Evolutionary conservation across 92 coral and sea anemone genomes (phyloP).

Genomic region (Montipora capitata): DNA sequence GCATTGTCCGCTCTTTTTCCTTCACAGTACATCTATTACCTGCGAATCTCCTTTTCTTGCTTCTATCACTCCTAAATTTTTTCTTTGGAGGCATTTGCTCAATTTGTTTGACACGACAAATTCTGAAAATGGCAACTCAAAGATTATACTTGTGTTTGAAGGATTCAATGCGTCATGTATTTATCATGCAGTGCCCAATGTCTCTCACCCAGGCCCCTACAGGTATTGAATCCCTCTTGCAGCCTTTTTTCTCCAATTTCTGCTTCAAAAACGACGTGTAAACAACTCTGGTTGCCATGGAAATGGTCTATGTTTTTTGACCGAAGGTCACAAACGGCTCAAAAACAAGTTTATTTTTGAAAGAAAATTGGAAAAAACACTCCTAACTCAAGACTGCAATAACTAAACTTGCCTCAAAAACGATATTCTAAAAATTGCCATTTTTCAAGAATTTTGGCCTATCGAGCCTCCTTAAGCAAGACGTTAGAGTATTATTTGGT

Average conservation of each 20-base stretch:
- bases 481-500: too few relatives aligned
- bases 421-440: background rate
- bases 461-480: slow-evolving; percentile 1
- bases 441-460: slow-evolving; percentile 1
- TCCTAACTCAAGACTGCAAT: too few relatives aligned
- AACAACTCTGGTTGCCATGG: slow-evolving; percentile 24
- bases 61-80: slow-evolving; percentile 34
- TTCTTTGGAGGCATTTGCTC: slow-evolving; percentile 45
- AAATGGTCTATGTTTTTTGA: background rate
- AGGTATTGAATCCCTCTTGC: background rate
- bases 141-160: background rate
- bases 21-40: slow-evolving; percentile 22
- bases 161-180: slow-evolving; percentile 2
- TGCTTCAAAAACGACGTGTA: slow-evolving; percentile 6
- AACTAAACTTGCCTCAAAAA: too few relatives aligned
- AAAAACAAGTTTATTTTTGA: background rate
- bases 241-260: background rate
- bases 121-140: background rate
- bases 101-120: background rate
- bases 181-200: background rate
- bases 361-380: background rate
- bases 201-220: slow-evolving; percentile 33
- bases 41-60: slow-evolving; percentile 44
- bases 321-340: background rate
- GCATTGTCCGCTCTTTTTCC: background rate